A percentile compares a stretch with the other conserved stretches of the same genome.
Evolutionary conservation across 2,113 vertebrate species (phyloP).

Genomic region (Danionella cerebrum): DNA sequence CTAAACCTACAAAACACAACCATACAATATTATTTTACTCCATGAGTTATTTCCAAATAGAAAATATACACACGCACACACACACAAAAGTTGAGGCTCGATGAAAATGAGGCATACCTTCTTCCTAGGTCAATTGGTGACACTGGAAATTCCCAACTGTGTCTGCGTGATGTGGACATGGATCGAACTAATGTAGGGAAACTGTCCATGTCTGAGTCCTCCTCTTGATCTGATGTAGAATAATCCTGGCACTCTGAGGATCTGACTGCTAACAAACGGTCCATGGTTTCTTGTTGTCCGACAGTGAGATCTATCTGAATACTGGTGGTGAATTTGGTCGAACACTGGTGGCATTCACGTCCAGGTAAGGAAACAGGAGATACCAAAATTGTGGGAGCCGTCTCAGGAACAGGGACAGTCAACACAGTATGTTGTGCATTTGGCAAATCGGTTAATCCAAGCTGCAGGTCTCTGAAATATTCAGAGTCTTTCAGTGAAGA

Average conservation of each 20-base stretch:
- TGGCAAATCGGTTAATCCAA: background rate
- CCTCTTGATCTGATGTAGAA: constrained; percentile 33
- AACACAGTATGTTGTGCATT: background rate
- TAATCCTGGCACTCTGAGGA: constrained; percentile 42
- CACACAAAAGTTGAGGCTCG: no score
- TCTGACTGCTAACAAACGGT: constrained; percentile 20
- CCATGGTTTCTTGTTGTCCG: constrained; percentile 20
- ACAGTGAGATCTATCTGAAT: constrained; percentile 17
- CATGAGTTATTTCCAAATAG: background rate
- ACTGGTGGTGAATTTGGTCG: constrained; percentile 24
- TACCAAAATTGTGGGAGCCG: background rate
- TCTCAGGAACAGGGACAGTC: constrained; percentile 1
- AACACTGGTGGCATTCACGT: background rate
- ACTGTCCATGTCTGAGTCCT: constrained; percentile 47
- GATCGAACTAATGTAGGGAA: constrained; percentile 69
- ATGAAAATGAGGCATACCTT: constrained; percentile 65
- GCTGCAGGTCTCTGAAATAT: constrained; percentile 74
- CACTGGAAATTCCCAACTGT: constrained; percentile 78
- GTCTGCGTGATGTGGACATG: constrained; percentile 70
- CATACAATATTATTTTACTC: background rate
- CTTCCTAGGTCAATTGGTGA: constrained; percentile 67
- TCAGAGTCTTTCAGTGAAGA: constrained; percentile 68
- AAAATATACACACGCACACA: background rate
- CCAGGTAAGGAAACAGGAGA: background rate
- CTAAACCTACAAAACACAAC: constrained; percentile 67